Percentiles rank a stretch among this genome's conserved stretches.
Evolutionary conservation across 2,888 invertebrate species (phyloP).

Genomic region (Temnothorax ravouxi): DNA sequence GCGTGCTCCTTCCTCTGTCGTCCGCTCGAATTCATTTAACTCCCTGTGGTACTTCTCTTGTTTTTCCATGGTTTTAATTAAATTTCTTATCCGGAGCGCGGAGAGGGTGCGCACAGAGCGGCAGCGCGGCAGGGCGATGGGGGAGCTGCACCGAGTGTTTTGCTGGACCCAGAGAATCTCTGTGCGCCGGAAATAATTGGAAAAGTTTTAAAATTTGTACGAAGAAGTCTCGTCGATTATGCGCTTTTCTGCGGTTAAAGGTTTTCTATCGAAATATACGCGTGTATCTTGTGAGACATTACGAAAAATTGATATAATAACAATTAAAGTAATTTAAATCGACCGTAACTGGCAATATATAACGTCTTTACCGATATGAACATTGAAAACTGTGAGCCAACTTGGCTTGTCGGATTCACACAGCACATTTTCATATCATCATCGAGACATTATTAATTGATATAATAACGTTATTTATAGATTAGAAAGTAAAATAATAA

Average conservation of each 20-base stretch:
- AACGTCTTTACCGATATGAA: too few relatives aligned
- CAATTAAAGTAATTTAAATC: too few relatives aligned
- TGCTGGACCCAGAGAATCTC: slow-evolving; percentile 50
- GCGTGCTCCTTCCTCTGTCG: slow-evolving; percentile 61
- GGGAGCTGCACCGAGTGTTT: slow-evolving; percentile 42
- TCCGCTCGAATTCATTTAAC: slow-evolving; percentile 66
- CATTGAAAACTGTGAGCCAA: too few relatives aligned
- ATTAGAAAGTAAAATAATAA: neutral
- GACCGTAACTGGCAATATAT: too few relatives aligned
- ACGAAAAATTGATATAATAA: neutral
- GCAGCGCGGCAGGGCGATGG: slow-evolving; percentile 32
- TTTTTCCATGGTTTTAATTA: slow-evolving; percentile 72
- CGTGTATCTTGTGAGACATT: neutral
- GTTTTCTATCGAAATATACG: neutral
- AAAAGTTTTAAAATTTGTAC: slow-evolving; percentile 51
- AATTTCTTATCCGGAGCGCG: slow-evolving; percentile 65
- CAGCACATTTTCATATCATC: too few relatives aligned
- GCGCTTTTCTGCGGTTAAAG: slow-evolving; percentile 5
- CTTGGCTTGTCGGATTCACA: too few relatives aligned
- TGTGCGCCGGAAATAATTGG: slow-evolving; percentile 56
- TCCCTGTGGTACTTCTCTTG: slow-evolving; percentile 55
- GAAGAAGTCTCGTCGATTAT: slow-evolving; percentile 35
- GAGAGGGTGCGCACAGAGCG: slow-evolving; percentile 37
- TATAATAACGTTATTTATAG: neutral
- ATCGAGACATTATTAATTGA: too few relatives aligned